These are phyloP conservation scores for Leptopilina clavipes DNA, from an alignment of 1,140 invertebrate genomes.

Conservation along the genomic window DNA sequence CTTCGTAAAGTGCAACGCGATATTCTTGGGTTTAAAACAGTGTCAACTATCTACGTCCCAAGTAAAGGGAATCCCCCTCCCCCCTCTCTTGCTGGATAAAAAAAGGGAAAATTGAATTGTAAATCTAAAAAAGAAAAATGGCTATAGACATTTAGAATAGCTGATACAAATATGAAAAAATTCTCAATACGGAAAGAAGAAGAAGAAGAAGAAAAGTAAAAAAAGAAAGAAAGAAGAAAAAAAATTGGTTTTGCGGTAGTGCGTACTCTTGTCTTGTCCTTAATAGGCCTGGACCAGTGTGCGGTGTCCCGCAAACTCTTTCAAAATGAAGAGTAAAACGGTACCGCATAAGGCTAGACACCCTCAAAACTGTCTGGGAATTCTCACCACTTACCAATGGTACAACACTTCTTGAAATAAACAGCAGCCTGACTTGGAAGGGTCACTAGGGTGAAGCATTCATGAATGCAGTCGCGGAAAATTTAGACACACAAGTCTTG, in stretches of 20 bases:
- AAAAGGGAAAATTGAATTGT: too few species aligned
- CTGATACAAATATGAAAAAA: too few species aligned
- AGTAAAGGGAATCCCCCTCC: too few species aligned
- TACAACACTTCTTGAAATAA: constrained; percentile 58
- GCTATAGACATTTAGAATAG: too few species aligned
- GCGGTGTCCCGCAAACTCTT: constrained; percentile 23
- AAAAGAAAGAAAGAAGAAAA: too few species aligned
- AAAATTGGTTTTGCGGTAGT: background rate
- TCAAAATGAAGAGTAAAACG: constrained; percentile 40
- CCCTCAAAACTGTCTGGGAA: constrained; percentile 51
- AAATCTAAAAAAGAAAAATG: too few species aligned
- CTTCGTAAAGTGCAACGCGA: constrained; percentile 56
- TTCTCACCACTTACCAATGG: constrained; percentile 53
- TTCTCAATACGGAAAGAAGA: too few species aligned
- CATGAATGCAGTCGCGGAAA: too few species aligned
- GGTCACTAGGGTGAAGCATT: background rate
- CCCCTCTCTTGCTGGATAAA: too few species aligned
- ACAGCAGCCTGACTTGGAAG: background rate
- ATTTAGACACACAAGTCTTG: too few species aligned
- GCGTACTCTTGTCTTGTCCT: constrained; percentile 13
- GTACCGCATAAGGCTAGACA: constrained; percentile 48
- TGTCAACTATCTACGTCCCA: constrained; percentile 30
- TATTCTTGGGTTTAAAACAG: constrained; percentile 45
- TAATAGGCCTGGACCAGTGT: constrained; percentile 12
- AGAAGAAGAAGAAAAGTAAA: too few species aligned